Evolutionary conservation across 1,140 invertebrate genomes (phyloP).

Genomic region (Pygmarrhopalites habei): DNA sequence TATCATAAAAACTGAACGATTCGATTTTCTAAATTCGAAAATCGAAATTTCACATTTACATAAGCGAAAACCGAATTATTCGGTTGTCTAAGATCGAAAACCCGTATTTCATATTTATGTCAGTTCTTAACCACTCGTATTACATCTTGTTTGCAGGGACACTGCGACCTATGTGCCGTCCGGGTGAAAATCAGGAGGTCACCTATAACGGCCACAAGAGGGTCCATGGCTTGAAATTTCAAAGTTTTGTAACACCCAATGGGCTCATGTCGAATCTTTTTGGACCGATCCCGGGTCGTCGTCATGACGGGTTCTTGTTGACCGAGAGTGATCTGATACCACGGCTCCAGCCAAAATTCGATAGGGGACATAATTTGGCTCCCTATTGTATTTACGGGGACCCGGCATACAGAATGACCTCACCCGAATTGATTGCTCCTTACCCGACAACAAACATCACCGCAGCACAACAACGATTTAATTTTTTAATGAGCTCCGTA

Average conservation of each 20-base stretch:
- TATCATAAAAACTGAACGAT: too few species aligned
- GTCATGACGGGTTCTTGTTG: constrained; percentile 7
- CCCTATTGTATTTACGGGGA: too few species aligned
- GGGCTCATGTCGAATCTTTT: not conserved
- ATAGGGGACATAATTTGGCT: not conserved
- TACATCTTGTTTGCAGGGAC: too few species aligned
- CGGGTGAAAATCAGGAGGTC: too few species aligned
- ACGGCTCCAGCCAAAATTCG: not conserved
- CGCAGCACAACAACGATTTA: too few species aligned
- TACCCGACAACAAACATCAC: not conserved
- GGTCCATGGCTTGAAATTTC: constrained; percentile 14
- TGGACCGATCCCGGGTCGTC: not conserved
- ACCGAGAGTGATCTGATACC: not conserved
- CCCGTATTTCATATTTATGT: too few species aligned
- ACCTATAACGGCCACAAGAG: constrained; percentile 15
- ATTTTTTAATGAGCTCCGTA: constrained; percentile 9
- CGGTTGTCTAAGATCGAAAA: too few species aligned
- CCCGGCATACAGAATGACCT: constrained; percentile 1
- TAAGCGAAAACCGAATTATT: too few species aligned
- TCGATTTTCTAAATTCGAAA: too few species aligned
- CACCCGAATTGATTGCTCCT: constrained; percentile 14
- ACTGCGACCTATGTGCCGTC: too few species aligned
- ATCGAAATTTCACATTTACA: too few species aligned
- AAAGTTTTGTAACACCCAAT: constrained; percentile 10
- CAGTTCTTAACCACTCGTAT: too few species aligned